A percentile compares a stretch with the other conserved stretches of the same genome.
Conservation (phyloP, 2,888 invertebrate species). For the Rhingia campestris region DNA sequence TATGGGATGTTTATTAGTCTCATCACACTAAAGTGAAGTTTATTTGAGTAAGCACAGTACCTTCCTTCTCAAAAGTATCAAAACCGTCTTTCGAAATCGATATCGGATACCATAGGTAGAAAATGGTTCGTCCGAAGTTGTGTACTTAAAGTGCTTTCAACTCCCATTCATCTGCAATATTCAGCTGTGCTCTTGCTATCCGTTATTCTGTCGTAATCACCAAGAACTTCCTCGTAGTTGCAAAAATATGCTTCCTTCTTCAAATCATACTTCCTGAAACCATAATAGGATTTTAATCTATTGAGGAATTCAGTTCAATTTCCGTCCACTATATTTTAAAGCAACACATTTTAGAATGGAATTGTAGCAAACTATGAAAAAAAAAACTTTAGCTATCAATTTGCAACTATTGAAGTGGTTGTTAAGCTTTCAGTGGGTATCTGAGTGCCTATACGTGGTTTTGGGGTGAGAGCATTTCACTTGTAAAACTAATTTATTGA, state of each 20-base stretch:
- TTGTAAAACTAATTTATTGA: background rate
- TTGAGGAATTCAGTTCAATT: conserved; percentile 35
- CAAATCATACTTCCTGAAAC: conserved; percentile 45
- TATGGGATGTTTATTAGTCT: no score
- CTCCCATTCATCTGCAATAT: background rate
- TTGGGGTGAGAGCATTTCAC: background rate
- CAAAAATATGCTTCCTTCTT: conserved; percentile 33
- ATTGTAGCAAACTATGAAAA: background rate
- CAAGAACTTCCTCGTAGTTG: conserved; percentile 10
- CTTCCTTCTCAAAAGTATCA: no score
- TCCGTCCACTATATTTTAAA: conserved; percentile 14
- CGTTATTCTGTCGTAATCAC: background rate
- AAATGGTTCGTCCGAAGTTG: conserved; percentile 33
- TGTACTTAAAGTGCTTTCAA: conserved; percentile 28
- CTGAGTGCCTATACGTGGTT: background rate
- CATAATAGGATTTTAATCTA: conserved; percentile 49
- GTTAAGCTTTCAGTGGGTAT: conserved; percentile 2
- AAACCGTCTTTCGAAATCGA: no score
- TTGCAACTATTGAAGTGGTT: conserved; percentile 7
- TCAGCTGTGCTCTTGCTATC: background rate
- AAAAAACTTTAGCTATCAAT: conserved; percentile 23
- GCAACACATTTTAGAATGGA: background rate
- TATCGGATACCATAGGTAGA: conserved; percentile 1
- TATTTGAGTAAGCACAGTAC: no score
- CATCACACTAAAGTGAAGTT: no score